phyloP scores from a whole-genome alignment of 2,797 vertebrate species.

The Sylvia borin region DNA sequence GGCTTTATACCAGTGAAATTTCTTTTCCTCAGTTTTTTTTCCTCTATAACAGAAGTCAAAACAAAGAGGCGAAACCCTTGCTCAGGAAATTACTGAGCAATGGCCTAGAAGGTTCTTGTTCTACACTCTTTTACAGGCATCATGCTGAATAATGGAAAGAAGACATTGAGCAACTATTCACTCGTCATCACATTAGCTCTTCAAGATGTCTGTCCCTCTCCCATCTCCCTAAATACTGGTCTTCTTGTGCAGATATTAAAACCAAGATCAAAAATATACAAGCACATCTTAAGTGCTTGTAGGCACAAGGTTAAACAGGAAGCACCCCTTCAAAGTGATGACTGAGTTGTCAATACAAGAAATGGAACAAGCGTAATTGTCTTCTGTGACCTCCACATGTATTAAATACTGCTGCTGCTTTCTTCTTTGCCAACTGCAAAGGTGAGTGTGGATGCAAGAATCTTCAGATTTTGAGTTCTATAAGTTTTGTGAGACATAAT shows the following conservation, averaged over 20 bases:
- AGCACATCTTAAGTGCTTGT: background rate
- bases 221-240: background rate
- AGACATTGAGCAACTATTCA: background rate
- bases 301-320: background rate
- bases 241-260: background rate
- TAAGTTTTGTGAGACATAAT: background rate
- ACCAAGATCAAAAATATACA: background rate
- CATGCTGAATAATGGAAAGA: background rate
- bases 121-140: background rate
- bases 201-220: background rate
- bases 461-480: background rate
- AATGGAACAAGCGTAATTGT: background rate
- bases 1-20: background rate
- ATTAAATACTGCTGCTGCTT: background rate
- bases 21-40: background rate
- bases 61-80: background rate
- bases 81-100: background rate
- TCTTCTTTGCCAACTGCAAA: background rate
- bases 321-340: background rate
- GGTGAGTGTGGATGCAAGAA: accelerated
- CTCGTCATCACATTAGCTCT: background rate
- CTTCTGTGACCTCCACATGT: background rate
- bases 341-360: background rate
- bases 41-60: background rate
- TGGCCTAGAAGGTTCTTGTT: background rate